Evolutionary conservation across 1,140 invertebrate species (phyloP), one percentile per base, ranked within the genome.

Genomic region (Frieseomelitta varia): DNA sequence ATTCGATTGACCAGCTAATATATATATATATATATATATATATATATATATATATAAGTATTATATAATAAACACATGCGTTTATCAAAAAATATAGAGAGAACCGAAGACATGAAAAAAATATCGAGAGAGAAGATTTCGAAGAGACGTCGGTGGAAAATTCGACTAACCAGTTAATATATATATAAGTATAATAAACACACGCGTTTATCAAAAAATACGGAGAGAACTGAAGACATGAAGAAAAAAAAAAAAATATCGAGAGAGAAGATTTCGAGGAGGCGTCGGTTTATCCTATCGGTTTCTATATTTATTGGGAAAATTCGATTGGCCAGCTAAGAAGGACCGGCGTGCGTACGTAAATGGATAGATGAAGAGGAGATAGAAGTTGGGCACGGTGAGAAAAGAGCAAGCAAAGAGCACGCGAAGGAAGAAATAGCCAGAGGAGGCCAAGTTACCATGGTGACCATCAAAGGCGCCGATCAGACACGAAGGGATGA

Each of bases 381-480:
- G 69, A 73, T 74, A 27, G 65, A 14, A 53, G 24, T 55, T 24
- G 10, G 72, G 8, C 4, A 17, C 19, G 47, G 67, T 39, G 24
- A 15, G 58, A 65, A 75, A 53, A 69, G 81, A 68, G 63, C 53
- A 47, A 67, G 56, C 30, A 72, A 72, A 34, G 67, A 61, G 27
- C 55, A 19, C 24, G 11, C 17, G n/a, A 69, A 58, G 53, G 65
- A 67, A 81, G 56, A n/a, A 88, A 67, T n/a, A 47, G 30, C 34
- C 17, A 47, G 73, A 81, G 75, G 83, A 85, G 67, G 85, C 78
- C 63, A 75, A 76, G 92, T 92, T 92, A 85, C 91, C 91, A 92
- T 92, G 91, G 91, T 89, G 89, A 92, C 88, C 91, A 91, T 92
- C 92, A 92, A 92, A 92, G 91, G 91, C 91, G 89, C 85, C 87